phyloP scores from a whole-genome alignment of 2,888 invertebrate genomes.

The Oscheius sp. region DNA sequence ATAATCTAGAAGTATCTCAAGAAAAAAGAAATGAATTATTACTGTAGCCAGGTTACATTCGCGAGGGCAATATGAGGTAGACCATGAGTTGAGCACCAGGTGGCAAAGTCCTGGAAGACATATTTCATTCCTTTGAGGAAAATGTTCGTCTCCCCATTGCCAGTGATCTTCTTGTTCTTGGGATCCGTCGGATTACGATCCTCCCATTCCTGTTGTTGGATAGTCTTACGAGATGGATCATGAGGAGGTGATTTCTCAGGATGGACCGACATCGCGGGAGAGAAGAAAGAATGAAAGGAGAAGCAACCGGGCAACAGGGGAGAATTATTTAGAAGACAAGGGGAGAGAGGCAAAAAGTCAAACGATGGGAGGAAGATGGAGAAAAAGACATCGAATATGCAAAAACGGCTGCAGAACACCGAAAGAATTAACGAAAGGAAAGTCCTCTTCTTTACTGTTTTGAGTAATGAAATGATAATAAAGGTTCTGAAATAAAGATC shows the following conservation, averaged over 20 bases:
- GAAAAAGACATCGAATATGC: too few relatives aligned
- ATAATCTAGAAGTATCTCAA: constrained; percentile 35
- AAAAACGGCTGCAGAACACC: too few relatives aligned
- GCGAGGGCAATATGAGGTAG: constrained; percentile 67
- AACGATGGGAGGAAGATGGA: too few relatives aligned
- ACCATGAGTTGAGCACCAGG: constrained; percentile 67
- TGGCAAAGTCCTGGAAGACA: constrained; percentile 61
- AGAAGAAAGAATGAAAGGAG: not conserved
- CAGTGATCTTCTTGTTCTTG: not conserved
- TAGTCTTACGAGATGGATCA: not conserved
- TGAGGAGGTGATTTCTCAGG: not conserved
- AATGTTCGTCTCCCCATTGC: not conserved
- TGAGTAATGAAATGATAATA: too few relatives aligned
- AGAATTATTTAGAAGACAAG: constrained; percentile 13
- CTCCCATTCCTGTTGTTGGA: constrained; percentile 13
- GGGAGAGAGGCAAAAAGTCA: constrained; percentile 10
- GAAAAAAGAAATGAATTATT: not conserved
- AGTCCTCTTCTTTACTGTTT: too few relatives aligned
- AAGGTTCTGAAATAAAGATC: too few relatives aligned
- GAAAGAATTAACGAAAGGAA: too few relatives aligned
- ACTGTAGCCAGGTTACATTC: constrained; percentile 52
- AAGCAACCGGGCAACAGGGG: not conserved
- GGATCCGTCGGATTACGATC: constrained; percentile 6
- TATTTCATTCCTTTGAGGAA: constrained; percentile 50
- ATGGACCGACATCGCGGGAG: constrained; percentile 5